A percentile compares a stretch with the other conserved stretches of the same genome.
phyloP scores from a whole-genome alignment of 2,797 vertebrate genomes.

The Pogoniulus pusillus region DNA sequence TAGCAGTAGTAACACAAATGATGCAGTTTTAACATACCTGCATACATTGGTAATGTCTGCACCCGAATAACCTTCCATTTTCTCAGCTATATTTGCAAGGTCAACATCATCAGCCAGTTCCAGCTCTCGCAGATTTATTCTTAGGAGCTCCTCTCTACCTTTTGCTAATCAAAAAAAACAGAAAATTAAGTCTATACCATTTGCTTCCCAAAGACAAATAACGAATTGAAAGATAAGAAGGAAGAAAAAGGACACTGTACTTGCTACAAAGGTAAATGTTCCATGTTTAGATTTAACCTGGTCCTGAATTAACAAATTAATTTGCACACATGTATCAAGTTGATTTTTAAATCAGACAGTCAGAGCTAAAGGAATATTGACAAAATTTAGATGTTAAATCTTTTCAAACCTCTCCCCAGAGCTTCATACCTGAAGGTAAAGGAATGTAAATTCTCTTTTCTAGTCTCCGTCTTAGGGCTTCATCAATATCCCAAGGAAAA shows the following conservation, averaged over 20 bases:
- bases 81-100: conserved; percentile 90
- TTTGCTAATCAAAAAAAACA: conserved; percentile 77
- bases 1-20: not conserved
- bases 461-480: conserved; percentile 92
- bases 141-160: conserved; percentile 92
- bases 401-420: not conserved
- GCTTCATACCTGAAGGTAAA: conserved; percentile 88
- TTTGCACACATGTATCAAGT: fast-evolving
- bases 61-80: conserved; percentile 97
- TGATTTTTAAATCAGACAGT: not conserved
- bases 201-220: not conserved
- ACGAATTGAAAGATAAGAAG: not conserved
- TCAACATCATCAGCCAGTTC: conserved; percentile 92
- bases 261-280: not conserved
- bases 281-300: not conserved
- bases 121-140: conserved; percentile 93
- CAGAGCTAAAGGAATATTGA: not conserved
- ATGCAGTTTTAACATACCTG: conserved; percentile 80
- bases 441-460: conserved; percentile 99
- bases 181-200: not conserved
- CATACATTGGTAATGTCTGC: conserved; percentile 98
- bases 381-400: not conserved
- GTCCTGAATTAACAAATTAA: not conserved
- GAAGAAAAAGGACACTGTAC: not conserved
- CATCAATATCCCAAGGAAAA: conserved; percentile 99